These are phyloP conservation scores for Phyllotis vaccarum DNA, from an alignment of 2,797 vertebrate species.

Conservation along the genomic window DNA sequence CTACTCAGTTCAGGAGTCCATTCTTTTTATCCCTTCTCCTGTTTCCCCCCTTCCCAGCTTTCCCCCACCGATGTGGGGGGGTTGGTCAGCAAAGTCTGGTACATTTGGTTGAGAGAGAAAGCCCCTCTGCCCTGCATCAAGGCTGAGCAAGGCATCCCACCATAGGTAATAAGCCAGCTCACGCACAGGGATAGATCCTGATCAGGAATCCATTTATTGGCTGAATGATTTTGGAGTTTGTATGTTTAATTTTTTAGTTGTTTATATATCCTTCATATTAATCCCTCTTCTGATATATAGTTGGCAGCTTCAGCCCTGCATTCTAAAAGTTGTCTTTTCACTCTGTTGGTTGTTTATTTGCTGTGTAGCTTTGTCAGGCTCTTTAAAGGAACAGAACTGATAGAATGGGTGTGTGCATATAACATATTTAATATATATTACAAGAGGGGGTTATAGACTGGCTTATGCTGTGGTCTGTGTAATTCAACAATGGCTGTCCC, in stretches of 20 bases:
- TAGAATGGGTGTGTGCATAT: background rate
- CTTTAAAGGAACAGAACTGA: background rate
- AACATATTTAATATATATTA: background rate
- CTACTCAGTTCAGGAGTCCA: background rate
- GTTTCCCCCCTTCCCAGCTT: too few relatives aligned
- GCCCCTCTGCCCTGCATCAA: too few relatives aligned
- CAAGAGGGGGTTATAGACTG: background rate
- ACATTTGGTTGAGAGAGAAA: too few relatives aligned
- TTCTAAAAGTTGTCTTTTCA: background rate
- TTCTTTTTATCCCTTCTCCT: too few relatives aligned
- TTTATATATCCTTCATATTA: background rate
- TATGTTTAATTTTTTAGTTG: background rate
- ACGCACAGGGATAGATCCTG: too few relatives aligned
- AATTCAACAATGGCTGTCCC: background rate
- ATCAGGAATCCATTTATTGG: background rate
- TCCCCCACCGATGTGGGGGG: too few relatives aligned
- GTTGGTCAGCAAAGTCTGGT: too few relatives aligned
- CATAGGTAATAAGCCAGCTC: too few relatives aligned
- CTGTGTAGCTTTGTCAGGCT: background rate
- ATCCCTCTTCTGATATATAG: background rate
- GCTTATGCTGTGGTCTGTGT: background rate
- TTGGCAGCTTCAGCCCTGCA: background rate
- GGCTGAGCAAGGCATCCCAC: too few relatives aligned
- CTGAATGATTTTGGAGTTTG: background rate
- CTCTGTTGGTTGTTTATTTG: too few relatives aligned